Conservation (phyloP, 2,797 vertebrate species). For the Cygnus olor region DNA sequence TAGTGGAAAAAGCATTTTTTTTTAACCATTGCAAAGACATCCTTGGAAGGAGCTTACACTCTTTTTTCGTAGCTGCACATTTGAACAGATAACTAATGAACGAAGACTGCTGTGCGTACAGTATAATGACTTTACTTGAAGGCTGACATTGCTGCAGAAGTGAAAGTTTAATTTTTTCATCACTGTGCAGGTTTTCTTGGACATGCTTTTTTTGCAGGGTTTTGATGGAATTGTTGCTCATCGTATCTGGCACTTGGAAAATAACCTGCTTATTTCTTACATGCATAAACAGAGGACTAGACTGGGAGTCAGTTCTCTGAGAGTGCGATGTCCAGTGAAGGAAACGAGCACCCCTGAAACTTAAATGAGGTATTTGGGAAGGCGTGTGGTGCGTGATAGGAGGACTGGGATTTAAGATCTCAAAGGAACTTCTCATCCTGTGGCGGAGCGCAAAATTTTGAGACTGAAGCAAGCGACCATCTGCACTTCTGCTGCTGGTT, state of each 20-base stretch:
- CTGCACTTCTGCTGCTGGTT: not conserved
- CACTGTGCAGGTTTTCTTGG: not conserved
- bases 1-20: not conserved
- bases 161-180: not conserved
- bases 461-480: not conserved
- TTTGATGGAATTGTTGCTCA: not conserved
- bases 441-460: not conserved
- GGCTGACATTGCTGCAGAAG: not conserved
- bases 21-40: not conserved
- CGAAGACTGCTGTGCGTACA: not conserved
- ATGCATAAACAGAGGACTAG: rapidly evolving
- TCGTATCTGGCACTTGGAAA: not conserved
- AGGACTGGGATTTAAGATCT: not conserved
- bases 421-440: not conserved
- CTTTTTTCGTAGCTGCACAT: not conserved
- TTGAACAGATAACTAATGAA: not conserved
- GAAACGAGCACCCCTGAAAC: not conserved
- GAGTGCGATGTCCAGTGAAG: rapidly evolving
- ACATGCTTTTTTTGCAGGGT: not conserved
- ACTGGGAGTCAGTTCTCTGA: not conserved
- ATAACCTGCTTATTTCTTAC: not conserved
- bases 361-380: rapidly evolving
- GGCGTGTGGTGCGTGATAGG: not conserved
- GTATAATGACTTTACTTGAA: not conserved
- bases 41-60: not conserved